Conservation (phyloP, 2,888 invertebrate species). For the Encarsia formosa region DNA sequence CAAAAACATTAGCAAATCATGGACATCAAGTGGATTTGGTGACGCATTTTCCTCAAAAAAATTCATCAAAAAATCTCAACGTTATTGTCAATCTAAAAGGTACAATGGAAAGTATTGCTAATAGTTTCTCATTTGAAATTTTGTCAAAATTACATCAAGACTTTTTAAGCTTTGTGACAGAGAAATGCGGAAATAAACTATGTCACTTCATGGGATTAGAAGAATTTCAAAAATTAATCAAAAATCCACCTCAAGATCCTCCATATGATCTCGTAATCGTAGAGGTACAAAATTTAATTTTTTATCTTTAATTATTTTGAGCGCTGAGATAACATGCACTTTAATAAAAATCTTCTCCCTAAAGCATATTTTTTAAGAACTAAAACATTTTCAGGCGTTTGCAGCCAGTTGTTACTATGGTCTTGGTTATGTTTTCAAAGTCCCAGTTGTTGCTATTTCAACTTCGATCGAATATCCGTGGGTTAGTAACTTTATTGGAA, state of each 20-base stretch:
- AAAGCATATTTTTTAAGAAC: too few relatives aligned
- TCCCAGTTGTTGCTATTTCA: conserved; percentile 28
- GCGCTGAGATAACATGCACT: too few relatives aligned
- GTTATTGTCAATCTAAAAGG: not conserved
- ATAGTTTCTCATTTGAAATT: not conserved
- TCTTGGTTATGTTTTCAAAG: conserved; percentile 34
- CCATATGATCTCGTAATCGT: not conserved
- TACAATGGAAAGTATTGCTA: not conserved
- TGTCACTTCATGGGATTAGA: not conserved
- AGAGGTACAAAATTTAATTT: too few relatives aligned
- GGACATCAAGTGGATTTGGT: not conserved
- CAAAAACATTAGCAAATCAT: not conserved
- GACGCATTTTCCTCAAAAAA: not conserved
- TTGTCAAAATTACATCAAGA: not conserved
- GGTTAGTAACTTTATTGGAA: conserved; percentile 31
- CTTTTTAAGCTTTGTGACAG: not conserved
- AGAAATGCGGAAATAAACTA: not conserved
- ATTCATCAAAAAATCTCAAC: not conserved
- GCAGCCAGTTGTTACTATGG: conserved; percentile 35
- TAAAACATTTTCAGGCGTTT: conserved; percentile 30
- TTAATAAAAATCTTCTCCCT: too few relatives aligned
- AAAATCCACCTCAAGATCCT: not conserved
- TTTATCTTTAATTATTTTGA: too few relatives aligned
- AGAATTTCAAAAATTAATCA: not conserved
- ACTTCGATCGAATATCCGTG: conserved; percentile 28